Conservation (phyloP, 2,888 invertebrate genomes). For the Cinara cedri region DNA sequence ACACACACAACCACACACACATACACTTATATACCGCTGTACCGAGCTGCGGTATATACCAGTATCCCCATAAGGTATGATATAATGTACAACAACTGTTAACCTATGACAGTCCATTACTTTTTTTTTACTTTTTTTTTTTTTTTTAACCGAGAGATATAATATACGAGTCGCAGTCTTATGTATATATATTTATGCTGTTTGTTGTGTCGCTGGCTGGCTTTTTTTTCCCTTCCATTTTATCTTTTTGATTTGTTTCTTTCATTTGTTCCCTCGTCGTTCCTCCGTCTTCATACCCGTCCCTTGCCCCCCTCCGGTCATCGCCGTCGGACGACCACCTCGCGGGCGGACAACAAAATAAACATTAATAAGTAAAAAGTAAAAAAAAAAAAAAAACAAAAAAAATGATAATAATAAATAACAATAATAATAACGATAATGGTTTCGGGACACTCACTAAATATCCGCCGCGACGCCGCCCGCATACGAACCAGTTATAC, state of each 20-base stretch:
- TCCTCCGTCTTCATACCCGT: too few relatives aligned
- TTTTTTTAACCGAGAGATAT: slow-evolving; percentile 13
- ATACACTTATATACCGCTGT: not conserved
- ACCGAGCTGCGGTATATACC: not conserved
- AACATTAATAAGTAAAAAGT: slow-evolving; percentile 4
- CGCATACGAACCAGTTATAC: not conserved
- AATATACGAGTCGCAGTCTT: slow-evolving; percentile 4
- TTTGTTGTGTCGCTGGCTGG: slow-evolving; percentile 43
- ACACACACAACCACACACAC: not conserved
- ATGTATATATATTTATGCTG: too few relatives aligned
- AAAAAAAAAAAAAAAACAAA: not conserved
- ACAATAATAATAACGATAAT: slow-evolving; percentile 27
- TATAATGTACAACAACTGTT: slow-evolving; percentile 56
- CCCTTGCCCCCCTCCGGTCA: not conserved
- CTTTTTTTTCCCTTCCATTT: slow-evolving; percentile 10
- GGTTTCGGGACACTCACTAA: too few relatives aligned
- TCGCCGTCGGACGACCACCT: not conserved
- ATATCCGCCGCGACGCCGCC: too few relatives aligned
- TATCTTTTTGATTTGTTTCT: slow-evolving; percentile 51
- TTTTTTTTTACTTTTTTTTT: slow-evolving; percentile 40
- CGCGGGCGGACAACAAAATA: slow-evolving; percentile 8
- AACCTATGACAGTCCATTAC: slow-evolving; percentile 56
- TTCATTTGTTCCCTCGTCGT: slow-evolving; percentile 29
- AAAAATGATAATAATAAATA: not conserved
- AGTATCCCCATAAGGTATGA: slow-evolving; percentile 55